Evolutionary conservation across 1,140 invertebrate genomes (phyloP).

Genomic region (Tetranychus cinnabarinus): DNA sequence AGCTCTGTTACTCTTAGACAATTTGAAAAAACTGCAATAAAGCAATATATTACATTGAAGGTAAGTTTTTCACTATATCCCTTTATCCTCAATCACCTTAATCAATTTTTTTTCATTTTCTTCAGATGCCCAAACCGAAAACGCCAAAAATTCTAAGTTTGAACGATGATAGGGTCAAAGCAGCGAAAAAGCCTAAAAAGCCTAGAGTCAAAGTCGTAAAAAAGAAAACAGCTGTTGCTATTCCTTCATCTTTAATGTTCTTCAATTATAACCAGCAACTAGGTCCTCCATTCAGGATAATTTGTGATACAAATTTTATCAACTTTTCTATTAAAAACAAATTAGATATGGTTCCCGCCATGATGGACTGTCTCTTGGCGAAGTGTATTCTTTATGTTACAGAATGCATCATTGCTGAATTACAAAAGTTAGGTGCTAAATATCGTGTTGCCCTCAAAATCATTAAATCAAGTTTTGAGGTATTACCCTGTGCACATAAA

Average conservation of each 20-base stretch:
- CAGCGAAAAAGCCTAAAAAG: no score
- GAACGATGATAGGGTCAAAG: no score
- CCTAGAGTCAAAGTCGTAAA: not conserved
- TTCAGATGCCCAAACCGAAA: no score
- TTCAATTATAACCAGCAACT: constrained; percentile 97
- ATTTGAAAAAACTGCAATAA: no score
- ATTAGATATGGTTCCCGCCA: constrained; percentile 80
- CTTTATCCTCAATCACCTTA: no score
- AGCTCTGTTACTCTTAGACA: no score
- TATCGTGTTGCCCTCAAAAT: constrained; percentile 88
- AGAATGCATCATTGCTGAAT: constrained; percentile 92
- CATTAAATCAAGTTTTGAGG: constrained; percentile 84
- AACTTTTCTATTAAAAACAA: constrained; percentile 98
- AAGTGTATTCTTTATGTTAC: constrained; percentile 97
- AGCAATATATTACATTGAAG: no score
- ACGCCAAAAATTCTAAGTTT: no score
- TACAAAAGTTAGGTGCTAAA: constrained; percentile 87
- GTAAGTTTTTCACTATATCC: no score
- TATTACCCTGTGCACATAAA: constrained; percentile 80
- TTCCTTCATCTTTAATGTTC: constrained; percentile 34
- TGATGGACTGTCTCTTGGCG: constrained; percentile 98
- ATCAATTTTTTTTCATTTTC: no score
- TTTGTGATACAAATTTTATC: constrained; percentile 96
- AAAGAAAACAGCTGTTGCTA: not conserved
- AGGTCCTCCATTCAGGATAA: constrained; percentile 87